These are phyloP conservation scores for Papilio glaucus DNA, from an alignment of 1,140 invertebrate species.

Conservation along the genomic window DNA sequence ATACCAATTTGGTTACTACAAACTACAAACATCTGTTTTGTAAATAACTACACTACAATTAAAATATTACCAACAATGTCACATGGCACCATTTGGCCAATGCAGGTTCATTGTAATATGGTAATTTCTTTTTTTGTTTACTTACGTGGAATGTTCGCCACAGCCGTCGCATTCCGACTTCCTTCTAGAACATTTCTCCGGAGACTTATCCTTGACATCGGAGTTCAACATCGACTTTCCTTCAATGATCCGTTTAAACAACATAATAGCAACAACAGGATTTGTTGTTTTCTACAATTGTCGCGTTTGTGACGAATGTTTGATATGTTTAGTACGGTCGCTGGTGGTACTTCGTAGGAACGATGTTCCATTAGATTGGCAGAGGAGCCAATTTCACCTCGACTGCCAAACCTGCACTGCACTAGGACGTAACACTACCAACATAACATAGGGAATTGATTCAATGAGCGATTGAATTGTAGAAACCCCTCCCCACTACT, in stretches of 20 bases:
- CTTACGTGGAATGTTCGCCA: constrained; percentile 80
- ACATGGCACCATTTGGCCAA: not conserved
- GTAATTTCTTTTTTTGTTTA: constrained; percentile 41
- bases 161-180: constrained; percentile 80
- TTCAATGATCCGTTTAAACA: constrained; percentile 84
- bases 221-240: constrained; percentile 82
- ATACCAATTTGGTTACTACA: constrained; percentile 1
- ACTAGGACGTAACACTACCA: constrained; percentile 40
- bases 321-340: constrained; percentile 71
- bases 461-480: constrained; percentile 54
- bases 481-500: constrained; percentile 42
- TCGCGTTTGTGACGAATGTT: constrained; percentile 78
- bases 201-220: constrained; percentile 65
- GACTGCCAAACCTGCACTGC: constrained; percentile 75
- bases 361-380: constrained; percentile 83
- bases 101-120: constrained; percentile 1
- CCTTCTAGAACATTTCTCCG: constrained; percentile 80
- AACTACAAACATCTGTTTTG: not conserved
- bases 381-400: constrained; percentile 74
- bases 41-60: not conserved
- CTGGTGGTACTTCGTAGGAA: constrained; percentile 73
- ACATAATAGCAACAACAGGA: constrained; percentile 81
- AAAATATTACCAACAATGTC: not conserved
- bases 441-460: constrained; percentile 39
- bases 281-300: constrained; percentile 81